These are phyloP conservation scores for Heterodera schachtii DNA, from an alignment of 1,140 invertebrate species.

Conservation along the genomic window DNA sequence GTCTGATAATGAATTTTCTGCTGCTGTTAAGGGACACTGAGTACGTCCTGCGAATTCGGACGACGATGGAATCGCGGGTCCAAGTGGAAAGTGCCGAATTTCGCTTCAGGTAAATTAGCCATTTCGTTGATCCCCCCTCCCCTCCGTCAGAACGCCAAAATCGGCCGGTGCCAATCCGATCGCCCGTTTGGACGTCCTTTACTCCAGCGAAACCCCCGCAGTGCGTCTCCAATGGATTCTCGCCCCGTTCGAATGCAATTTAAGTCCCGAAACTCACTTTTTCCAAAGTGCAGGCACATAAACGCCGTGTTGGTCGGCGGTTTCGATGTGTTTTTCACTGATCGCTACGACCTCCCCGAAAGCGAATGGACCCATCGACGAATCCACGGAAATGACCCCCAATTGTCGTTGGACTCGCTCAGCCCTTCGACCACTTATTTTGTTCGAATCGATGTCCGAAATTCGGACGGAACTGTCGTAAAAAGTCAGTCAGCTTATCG, in stretches of 20 bases:
- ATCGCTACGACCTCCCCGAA: conserved; percentile 48
- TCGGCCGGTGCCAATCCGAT: conserved; percentile 54
- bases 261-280: background rate
- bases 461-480: conserved; percentile 51
- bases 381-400: conserved; percentile 28
- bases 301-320: conserved; percentile 41
- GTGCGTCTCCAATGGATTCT: conserved; percentile 62
- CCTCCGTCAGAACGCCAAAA: conserved; percentile 27
- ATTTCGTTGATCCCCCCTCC: background rate
- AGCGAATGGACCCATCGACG: conserved; percentile 29
- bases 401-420: conserved; percentile 46
- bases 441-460: conserved; percentile 56
- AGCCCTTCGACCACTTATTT: conserved; percentile 60
- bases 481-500: conserved; percentile 56
- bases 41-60: conserved; percentile 58
- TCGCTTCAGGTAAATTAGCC: conserved; percentile 37
- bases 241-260: conserved; percentile 40
- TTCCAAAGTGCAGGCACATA: conserved; percentile 19
- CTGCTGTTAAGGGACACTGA: conserved; percentile 58
- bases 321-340: conserved; percentile 59
- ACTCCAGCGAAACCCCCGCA: conserved; percentile 59
- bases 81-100: conserved; percentile 63
- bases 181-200: conserved; percentile 62
- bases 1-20: conserved; percentile 2
- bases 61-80: conserved; percentile 45